phyloP scores from a whole-genome alignment of 2,797 vertebrate species.

The Saxicola maurus region DNA sequence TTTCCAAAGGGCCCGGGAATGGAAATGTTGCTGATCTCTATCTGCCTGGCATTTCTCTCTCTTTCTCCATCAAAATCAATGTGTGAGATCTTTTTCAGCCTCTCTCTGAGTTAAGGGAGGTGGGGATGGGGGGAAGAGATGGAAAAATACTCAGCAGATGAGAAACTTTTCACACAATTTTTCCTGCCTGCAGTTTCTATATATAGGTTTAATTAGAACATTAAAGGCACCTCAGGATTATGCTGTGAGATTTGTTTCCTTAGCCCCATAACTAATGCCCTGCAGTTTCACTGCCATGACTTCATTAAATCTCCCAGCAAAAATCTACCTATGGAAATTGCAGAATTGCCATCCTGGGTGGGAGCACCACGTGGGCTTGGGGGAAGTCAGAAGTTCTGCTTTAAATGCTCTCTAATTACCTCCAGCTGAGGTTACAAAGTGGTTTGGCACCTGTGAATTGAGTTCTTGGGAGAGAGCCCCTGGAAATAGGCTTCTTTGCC shows the following conservation, averaged over 20 bases:
- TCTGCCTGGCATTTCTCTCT: conserved; percentile 7
- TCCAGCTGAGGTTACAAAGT: not conserved
- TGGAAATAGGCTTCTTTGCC: not conserved
- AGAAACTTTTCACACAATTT: conserved; percentile 28
- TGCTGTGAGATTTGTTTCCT: conserved; percentile 55
- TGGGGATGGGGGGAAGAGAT: not conserved
- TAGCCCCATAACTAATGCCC: conserved; percentile 30
- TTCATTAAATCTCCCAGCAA: conserved; percentile 2
- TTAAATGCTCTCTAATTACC: conserved; percentile 32
- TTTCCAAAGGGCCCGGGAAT: not conserved
- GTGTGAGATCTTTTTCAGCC: not conserved
- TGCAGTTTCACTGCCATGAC: not conserved
- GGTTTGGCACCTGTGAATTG: conserved; percentile 7
- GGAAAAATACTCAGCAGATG: conserved; percentile 54
- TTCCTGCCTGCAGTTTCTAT: conserved; percentile 44
- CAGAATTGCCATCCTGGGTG: not conserved
- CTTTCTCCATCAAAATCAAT: not conserved
- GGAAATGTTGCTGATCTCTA: not conserved
- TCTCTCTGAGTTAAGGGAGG: not conserved
- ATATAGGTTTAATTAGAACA: conserved; percentile 65
- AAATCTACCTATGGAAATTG: not conserved
- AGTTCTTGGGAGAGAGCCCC: not conserved
- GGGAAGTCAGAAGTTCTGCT: not conserved
- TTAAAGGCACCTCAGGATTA: conserved; percentile 50
- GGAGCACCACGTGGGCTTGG: not conserved